Conservation (phyloP, 1,140 invertebrate species). For the Coenobita brevimanus region DNA sequence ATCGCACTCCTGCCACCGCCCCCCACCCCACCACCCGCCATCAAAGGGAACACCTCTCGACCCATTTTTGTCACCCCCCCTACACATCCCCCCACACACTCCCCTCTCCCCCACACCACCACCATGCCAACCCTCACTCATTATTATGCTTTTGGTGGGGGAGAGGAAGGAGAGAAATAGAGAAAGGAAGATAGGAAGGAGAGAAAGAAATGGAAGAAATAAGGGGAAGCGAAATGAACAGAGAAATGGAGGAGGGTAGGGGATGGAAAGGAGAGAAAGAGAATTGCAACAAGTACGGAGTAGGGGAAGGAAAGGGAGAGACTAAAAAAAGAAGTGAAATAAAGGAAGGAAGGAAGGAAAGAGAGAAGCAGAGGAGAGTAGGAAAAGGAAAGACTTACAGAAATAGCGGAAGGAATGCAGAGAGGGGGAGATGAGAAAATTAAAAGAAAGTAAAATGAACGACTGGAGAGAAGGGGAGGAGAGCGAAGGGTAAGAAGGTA, state of each 20-base stretch:
- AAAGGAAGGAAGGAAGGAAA: neutral
- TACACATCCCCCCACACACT: too few relatives aligned
- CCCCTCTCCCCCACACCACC: too few relatives aligned
- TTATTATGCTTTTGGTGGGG: too few relatives aligned
- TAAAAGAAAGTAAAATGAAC: neutral
- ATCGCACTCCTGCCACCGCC: slow-evolving; percentile 34
- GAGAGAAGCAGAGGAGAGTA: too few relatives aligned
- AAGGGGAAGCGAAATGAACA: neutral
- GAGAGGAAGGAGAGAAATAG: too few relatives aligned
- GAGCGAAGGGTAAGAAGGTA: too few relatives aligned
- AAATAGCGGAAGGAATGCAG: neutral
- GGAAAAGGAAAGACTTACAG: neutral
- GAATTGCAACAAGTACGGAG: neutral
- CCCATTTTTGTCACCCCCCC: slow-evolving; percentile 33
- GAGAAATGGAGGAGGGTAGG: too few relatives aligned
- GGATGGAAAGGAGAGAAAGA: neutral
- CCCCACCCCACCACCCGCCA: slow-evolving; percentile 32
- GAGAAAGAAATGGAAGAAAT: too few relatives aligned
- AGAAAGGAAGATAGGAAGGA: too few relatives aligned
- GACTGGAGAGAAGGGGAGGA: too few relatives aligned
- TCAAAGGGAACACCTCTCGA: slow-evolving; percentile 22
- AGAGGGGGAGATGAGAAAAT: neutral
- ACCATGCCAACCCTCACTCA: too few relatives aligned
- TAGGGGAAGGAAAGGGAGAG: slow-evolving; percentile 1
- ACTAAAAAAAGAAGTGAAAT: neutral